Base-by-base conservation (phyloP, 2,888 invertebrate species). In the Microplitis manilae region DNA sequence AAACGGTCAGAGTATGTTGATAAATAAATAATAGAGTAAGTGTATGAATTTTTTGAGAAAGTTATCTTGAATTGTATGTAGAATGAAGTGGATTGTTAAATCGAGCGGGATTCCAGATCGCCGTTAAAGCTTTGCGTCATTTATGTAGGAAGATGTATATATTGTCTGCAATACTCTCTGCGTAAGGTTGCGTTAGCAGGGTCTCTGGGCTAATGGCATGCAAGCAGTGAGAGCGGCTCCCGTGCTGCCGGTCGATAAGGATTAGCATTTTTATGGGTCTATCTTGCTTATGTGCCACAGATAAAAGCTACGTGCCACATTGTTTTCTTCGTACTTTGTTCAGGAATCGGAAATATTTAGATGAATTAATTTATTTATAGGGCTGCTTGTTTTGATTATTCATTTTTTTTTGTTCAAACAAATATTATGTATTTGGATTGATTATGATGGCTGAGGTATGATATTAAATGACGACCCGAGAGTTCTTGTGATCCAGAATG, bases 211-310 rank as follows among this genome's bases (percentile, higher is more conserved):
- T 90, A 90, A 89, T 89, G 87, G 87, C 87, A 89, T 89, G 89
- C 88, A 88, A 86, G 87, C 85, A 73, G 50, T 50, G 50, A 50
- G 50, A 77, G 73, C 82, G 76, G 81, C 84, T 81, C 82, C 80
- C 81, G 82, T 83, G 81, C 81, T 86, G 83, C 81, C 88, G 89
- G 86, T 90, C 89, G 89, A 90, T 89, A 87, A 87, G 86, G 87
- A 90, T 89, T 90, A 89, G 89, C 90, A 89, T 90, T 89, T 90
- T 89, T 90, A 89, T 90, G 89, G 90, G 89, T 89, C 89, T 89
- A 89, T 89, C 89, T 87, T 87, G 87, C 87, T 88, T 88, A 87
- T 87, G 86, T 85, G 84, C 85, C 80, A 85, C 84, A 83, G 86
- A 13, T 50, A 50, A 50, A 50, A 85, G 86, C 85, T 85, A 85